Base-by-base conservation (phyloP, 2,797 vertebrate genomes). In the Pangasius sanitwongsei region DNA sequence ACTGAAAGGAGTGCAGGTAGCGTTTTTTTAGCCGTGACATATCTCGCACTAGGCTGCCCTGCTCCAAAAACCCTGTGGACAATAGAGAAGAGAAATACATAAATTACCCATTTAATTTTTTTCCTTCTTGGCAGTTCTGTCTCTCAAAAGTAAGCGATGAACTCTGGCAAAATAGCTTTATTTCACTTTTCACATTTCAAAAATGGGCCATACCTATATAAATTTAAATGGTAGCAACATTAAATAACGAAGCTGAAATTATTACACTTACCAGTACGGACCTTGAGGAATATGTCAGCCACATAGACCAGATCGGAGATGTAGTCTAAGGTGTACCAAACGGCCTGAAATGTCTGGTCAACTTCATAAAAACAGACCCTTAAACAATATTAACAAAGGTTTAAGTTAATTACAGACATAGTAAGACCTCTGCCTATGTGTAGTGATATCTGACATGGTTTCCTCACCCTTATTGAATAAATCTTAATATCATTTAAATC, bases 281-380 rank as follows among this genome's bases (percentile, higher is more conserved):
- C 93, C 83, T 69, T 96, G 92, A 97, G 91, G 6, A 94, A 87
- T 0, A 97, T 97, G 91, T 98, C 98, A 74, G 94, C 69, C 44
- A 97, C 83, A 90, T 97, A 98, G 53, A 98, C 91, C 0, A 96
- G 57, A 28, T 99, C 98, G 31, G 96, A 95, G n/a, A 96, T 83
- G 67, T 96, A 97, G 89, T 99, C 98, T 92, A 99, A 94, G 8
- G 95, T 94, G 0, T 96, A 94, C 98, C 98, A 99, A 82, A 96
- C 92, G 57, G 89, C 89, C 53, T 94, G 59, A 90, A 97, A 97
- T 74, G 87, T 90, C 20, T 95, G 86, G 74, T 97, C 96, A 34
- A 97, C 95, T 1, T 93, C 93, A 0, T 95, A 94, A 93, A 99
- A 98, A 92, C 97, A 98, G 13, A 96, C 95, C 93, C 97, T 97